phyloP scores from a whole-genome alignment of 2,888 invertebrate species.

The Oligia latruncula region DNA sequence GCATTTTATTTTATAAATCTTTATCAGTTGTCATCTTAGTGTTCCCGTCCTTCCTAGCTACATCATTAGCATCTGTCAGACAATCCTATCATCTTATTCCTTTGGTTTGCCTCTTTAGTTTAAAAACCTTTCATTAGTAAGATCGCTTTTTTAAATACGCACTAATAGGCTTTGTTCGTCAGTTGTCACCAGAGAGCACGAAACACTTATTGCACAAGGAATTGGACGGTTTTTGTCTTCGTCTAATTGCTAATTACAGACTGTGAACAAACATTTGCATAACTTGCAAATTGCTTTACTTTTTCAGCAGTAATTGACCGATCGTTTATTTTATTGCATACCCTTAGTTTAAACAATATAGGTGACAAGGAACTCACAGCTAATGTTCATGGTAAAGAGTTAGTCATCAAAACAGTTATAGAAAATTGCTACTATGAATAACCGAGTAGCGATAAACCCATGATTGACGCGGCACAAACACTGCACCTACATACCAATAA shows the following conservation, averaged over 20 bases:
- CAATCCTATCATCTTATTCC: neutral
- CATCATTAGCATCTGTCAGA: neutral
- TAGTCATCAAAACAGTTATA: slow-evolving; percentile 55
- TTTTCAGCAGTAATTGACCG: slow-evolving; percentile 34
- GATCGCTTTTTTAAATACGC: slow-evolving; percentile 27
- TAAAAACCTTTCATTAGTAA: slow-evolving; percentile 2
- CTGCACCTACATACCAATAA: slow-evolving; percentile 29
- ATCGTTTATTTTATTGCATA: slow-evolving; percentile 36
- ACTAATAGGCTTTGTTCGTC: slow-evolving; percentile 9
- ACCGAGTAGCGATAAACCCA: slow-evolving; percentile 35
- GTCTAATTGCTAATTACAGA: slow-evolving; percentile 51
- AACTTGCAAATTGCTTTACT: slow-evolving; percentile 42
- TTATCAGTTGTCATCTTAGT: neutral
- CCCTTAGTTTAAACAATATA: slow-evolving; percentile 33
- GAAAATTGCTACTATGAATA: slow-evolving; percentile 49
- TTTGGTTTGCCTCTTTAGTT: slow-evolving; percentile 11
- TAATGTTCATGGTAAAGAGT: slow-evolving; percentile 42
- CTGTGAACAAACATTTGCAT: slow-evolving; percentile 54
- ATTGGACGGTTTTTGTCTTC: slow-evolving; percentile 53
- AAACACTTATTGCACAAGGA: slow-evolving; percentile 44
- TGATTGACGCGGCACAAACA: slow-evolving; percentile 29
- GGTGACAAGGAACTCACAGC: slow-evolving; percentile 30
- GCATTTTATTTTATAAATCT: slow-evolving; percentile 6
- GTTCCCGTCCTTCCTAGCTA: neutral
- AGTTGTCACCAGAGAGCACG: slow-evolving; percentile 29